These are phyloP conservation scores for Urocitellus parryii DNA, from an alignment of 2,113 vertebrate species.

Conservation along the genomic window DNA sequence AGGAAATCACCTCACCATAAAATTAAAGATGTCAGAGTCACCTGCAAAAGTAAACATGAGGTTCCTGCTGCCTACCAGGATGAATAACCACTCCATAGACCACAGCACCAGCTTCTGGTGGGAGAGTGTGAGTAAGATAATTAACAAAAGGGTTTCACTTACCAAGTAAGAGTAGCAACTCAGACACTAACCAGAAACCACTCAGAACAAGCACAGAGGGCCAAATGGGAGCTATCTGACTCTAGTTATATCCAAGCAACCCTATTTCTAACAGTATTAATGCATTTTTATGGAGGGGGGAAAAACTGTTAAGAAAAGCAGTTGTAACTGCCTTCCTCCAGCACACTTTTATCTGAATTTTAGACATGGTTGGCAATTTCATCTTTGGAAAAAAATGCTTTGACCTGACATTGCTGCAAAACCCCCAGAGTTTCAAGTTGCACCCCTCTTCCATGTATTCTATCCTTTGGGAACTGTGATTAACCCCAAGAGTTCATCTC, in stretches of 20 bases:
- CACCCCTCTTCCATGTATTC: neutral
- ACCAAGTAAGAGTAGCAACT: neutral
- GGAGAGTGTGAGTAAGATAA: neutral
- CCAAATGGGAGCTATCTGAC: neutral
- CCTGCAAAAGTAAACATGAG: neutral
- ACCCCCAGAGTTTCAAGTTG: neutral
- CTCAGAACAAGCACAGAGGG: neutral
- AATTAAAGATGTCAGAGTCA: neutral
- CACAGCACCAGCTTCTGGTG: neutral
- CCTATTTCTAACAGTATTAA: neutral
- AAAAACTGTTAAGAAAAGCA: neutral
- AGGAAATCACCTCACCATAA: neutral
- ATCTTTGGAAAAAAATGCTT: neutral
- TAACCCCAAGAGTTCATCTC: neutral
- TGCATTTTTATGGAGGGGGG: neutral
- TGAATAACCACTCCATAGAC: fast-evolving
- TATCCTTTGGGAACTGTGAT: neutral
- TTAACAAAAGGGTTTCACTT: neutral
- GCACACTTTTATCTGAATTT: neutral
- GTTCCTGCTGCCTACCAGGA: neutral
- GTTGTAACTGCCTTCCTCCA: neutral
- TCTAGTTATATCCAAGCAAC: fast-evolving
- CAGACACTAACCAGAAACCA: neutral
- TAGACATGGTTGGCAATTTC: neutral
- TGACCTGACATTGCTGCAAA: neutral